phyloP scores from a whole-genome alignment of 2,888 invertebrate genomes.

The Rhamnusium bicolor region DNA sequence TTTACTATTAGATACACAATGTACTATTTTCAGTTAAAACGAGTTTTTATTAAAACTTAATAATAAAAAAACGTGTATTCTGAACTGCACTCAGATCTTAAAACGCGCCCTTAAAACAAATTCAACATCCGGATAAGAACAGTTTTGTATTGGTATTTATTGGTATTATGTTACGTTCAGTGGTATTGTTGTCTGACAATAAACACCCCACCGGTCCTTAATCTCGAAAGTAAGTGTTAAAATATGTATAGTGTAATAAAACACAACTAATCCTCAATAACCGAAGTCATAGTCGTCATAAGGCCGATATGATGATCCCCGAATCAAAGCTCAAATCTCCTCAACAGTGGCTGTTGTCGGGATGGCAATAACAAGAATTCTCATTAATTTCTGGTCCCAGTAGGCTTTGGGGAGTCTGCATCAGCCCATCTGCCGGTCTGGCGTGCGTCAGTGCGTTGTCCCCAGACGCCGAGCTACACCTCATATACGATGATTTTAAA shows the following conservation, averaged over 20 bases:
- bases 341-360: slow-evolving; percentile 55
- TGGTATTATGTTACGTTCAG: background rate
- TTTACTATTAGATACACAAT: no score
- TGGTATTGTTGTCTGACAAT: background rate
- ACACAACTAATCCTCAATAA: slow-evolving; percentile 47
- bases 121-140: no score
- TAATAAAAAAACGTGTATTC: no score
- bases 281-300: slow-evolving; percentile 37
- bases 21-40: no score
- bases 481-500: slow-evolving; percentile 65
- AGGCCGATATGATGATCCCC: slow-evolving; percentile 57
- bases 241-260: slow-evolving; percentile 50
- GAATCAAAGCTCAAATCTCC: slow-evolving; percentile 63
- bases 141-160: no score
- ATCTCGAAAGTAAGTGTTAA: slow-evolving; percentile 28
- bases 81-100: no score
- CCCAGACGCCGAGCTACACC: slow-evolving; percentile 58
- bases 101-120: no score
- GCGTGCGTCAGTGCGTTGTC: slow-evolving; percentile 44
- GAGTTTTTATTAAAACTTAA: no score
- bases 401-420: slow-evolving; percentile 52
- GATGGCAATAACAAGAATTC: slow-evolving; percentile 65
- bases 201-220: background rate
- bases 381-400: slow-evolving; percentile 64
- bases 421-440: slow-evolving; percentile 57